phyloP scores from a whole-genome alignment of 2,113 vertebrate genomes.

The Chaenocephalus aceratus region DNA sequence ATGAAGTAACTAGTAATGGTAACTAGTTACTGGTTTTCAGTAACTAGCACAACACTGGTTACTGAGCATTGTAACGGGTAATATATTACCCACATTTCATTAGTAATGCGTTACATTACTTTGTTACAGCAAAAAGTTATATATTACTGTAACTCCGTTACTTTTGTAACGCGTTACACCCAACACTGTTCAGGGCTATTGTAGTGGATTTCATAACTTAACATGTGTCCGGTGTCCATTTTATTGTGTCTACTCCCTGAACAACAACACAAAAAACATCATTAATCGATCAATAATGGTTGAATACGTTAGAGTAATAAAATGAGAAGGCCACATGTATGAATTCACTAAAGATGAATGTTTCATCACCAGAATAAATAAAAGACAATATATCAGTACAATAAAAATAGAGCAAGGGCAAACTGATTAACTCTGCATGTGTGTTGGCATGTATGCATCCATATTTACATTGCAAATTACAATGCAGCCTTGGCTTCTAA shows the following conservation, averaged over 20 bases:
- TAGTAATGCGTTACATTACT: too few relatives aligned
- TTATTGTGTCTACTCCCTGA: neutral
- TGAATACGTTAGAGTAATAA: constrained; percentile 2
- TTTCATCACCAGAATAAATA: neutral
- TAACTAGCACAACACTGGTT: too few relatives aligned
- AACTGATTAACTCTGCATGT: neutral
- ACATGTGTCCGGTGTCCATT: constrained; percentile 2
- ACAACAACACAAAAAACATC: neutral
- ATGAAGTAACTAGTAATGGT: too few relatives aligned
- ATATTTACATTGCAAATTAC: neutral
- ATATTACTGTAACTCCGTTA: too few relatives aligned
- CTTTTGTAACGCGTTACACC: too few relatives aligned
- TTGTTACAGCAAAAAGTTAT: too few relatives aligned
- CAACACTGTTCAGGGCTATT: too few relatives aligned
- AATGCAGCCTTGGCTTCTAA: neutral
- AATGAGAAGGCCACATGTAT: neutral
- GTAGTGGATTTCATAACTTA: constrained; percentile 11
- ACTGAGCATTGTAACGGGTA: too few relatives aligned
- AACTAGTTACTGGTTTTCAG: too few relatives aligned
- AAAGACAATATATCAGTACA: neutral
- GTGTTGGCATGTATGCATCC: neutral
- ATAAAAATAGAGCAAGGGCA: neutral
- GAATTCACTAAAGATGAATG: neutral
- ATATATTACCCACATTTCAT: too few relatives aligned
- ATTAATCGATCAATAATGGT: constrained; percentile 26